These are phyloP conservation scores for Myrmophylax atrothorax DNA, from an alignment of 2,113 vertebrate species.

Conservation along the genomic window DNA sequence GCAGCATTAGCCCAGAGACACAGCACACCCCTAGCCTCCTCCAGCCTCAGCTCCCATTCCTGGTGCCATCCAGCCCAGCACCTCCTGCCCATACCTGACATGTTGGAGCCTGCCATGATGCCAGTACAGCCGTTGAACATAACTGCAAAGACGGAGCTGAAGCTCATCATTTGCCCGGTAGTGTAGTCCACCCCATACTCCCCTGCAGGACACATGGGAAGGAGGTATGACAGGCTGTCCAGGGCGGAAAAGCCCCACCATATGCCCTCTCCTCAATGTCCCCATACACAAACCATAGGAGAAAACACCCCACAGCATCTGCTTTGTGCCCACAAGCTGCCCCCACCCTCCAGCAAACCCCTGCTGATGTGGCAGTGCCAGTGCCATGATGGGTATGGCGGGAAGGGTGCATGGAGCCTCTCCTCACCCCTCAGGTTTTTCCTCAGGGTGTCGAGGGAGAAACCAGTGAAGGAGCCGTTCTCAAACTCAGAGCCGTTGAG, in stretches of 20 bases:
- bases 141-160: slow-evolving; percentile 10
- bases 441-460: slow-evolving; percentile 82
- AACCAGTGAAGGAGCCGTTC: slow-evolving; percentile 82
- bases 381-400: accelerated
- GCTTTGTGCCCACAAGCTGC: not conserved
- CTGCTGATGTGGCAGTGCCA: not conserved
- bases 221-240: not conserved
- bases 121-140: slow-evolving; percentile 36
- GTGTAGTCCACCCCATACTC: slow-evolving; percentile 63
- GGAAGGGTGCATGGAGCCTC: not conserved
- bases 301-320: not conserved
- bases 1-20: not conserved
- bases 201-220: slow-evolving; percentile 46
- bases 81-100: slow-evolving; percentile 1
- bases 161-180: slow-evolving; percentile 22
- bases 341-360: not conserved
- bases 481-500: slow-evolving; percentile 22
- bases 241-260: not conserved
- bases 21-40: not conserved
- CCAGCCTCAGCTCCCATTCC: not conserved
- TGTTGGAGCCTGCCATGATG: slow-evolving; percentile 52
- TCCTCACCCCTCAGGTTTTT: slow-evolving; percentile 82
- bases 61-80: not conserved
- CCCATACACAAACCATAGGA: not conserved
- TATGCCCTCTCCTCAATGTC: not conserved